These are phyloP conservation scores for Orius insidiosus DNA, from an alignment of 1,140 invertebrate species.

Conservation along the genomic window DNA sequence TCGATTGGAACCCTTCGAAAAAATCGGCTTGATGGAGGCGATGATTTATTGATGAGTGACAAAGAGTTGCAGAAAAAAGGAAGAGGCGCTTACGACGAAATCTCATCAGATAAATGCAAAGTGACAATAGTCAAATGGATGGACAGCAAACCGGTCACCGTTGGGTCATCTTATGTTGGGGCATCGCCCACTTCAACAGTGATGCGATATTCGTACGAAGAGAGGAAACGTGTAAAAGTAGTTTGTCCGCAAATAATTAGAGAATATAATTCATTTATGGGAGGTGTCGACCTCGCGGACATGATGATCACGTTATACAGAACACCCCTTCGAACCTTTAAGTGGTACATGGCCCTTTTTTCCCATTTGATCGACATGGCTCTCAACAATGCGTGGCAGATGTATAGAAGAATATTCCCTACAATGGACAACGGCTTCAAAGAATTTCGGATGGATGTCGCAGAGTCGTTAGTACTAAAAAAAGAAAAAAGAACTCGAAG, in stretches of 20 bases:
- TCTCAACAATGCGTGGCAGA: constrained; percentile 1
- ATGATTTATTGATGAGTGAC: constrained; percentile 12
- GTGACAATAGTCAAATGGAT: constrained; percentile 25
- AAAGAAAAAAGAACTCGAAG: too few species aligned
- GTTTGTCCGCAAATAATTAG: constrained; percentile 25
- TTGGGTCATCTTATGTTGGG: constrained; percentile 25
- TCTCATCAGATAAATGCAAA: constrained; percentile 16
- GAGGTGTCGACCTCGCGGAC: constrained; percentile 26
- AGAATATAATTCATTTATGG: constrained; percentile 26
- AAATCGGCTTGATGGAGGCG: background rate
- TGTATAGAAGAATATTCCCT: too few species aligned
- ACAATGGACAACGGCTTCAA: too few species aligned
- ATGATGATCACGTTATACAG: constrained; percentile 26
- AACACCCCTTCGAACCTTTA: constrained; percentile 13
- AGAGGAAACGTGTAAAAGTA: constrained; percentile 23
- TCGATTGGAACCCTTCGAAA: background rate
- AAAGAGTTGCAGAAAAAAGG: constrained; percentile 25
- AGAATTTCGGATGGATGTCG: too few species aligned
- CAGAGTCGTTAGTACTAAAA: too few species aligned
- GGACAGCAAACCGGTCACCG: constrained; percentile 27
- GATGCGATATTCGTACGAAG: constrained; percentile 22
- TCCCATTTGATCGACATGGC: background rate
- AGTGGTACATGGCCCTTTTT: constrained; percentile 18
- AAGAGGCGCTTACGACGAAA: constrained; percentile 21
- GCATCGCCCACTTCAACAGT: constrained; percentile 22